These are phyloP conservation scores for Lytechinus pictus DNA, from an alignment of 35 echinoderm and acorn worm genomes.

Conservation along the genomic window DNA sequence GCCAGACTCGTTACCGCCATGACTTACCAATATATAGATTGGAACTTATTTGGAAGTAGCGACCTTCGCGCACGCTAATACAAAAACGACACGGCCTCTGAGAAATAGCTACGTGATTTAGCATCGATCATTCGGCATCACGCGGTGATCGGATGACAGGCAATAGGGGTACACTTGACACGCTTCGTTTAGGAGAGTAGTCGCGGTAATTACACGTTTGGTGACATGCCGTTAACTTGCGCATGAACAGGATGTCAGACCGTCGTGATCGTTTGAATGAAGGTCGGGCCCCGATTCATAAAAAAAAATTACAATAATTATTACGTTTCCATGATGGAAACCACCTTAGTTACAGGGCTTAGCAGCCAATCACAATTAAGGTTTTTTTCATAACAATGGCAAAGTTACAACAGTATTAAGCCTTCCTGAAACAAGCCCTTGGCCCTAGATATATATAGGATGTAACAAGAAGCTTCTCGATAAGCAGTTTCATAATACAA, in stretches of 20 bases:
- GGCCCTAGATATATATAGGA: too few relatives aligned
- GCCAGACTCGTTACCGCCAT: not conserved
- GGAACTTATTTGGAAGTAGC: not conserved
- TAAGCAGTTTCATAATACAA: too few relatives aligned
- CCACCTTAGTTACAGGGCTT: too few relatives aligned
- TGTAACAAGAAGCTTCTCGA: too few relatives aligned
- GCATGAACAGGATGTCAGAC: not conserved
- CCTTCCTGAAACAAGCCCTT: too few relatives aligned
- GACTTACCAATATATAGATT: not conserved
- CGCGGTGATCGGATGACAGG: not conserved
- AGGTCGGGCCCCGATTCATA: not conserved
- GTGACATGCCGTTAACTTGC: not conserved
- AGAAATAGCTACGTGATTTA: not conserved
- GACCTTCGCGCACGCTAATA: not conserved
- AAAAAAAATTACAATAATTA: too few relatives aligned
- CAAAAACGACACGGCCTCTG: not conserved
- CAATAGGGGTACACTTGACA: not conserved
- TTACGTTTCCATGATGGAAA: too few relatives aligned
- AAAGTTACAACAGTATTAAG: too few relatives aligned
- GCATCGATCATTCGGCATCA: not conserved
- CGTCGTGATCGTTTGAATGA: not conserved
- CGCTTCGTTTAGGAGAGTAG: not conserved
- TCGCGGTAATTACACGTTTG: not conserved
- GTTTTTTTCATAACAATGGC: too few relatives aligned
- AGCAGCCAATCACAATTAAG: too few relatives aligned